phyloP scores from a whole-genome alignment of 2,113 vertebrate genomes.

The Pao palembangensis region DNA sequence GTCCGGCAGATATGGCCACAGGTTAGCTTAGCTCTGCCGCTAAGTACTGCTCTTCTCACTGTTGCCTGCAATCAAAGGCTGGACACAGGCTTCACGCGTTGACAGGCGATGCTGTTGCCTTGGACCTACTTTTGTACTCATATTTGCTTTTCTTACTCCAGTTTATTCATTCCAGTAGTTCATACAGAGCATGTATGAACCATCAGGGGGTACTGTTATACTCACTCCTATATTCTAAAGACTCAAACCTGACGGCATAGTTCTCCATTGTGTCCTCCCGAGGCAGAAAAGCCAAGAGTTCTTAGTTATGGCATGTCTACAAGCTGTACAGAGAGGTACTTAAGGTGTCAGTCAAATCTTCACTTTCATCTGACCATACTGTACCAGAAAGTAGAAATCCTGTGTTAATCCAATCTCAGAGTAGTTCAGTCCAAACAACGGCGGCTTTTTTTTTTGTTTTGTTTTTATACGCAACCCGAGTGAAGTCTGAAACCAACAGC shows the following conservation, averaged over 20 bases:
- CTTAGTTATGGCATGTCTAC: conserved; percentile 27
- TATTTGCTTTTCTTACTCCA: neutral
- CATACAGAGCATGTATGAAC: conserved; percentile 18
- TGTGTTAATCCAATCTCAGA: conserved; percentile 40
- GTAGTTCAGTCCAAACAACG: conserved; percentile 40
- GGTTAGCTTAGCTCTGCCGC: conserved; percentile 82
- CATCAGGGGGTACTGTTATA: conserved; percentile 56
- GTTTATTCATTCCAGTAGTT: neutral
- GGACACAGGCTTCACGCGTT: conserved; percentile 44
- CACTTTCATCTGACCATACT: conserved; percentile 28
- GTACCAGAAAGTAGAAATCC: conserved; percentile 36
- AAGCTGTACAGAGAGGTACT: conserved; percentile 47
- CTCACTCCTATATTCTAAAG: conserved; percentile 11
- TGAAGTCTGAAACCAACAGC: conserved; percentile 62
- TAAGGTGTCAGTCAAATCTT: conserved; percentile 49
- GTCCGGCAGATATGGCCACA: conserved; percentile 79
- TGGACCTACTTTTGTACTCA: conserved; percentile 5
- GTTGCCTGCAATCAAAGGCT: conserved; percentile 67
- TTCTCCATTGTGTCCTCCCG: conserved; percentile 28
- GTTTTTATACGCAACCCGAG: conserved; percentile 52
- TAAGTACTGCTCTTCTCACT: conserved; percentile 75
- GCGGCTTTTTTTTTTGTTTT: conserved; percentile 37
- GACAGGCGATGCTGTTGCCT: conserved; percentile 36
- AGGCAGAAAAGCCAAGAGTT: conserved; percentile 32
- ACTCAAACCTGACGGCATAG: conserved; percentile 29